These are phyloP conservation scores for Stenodema calcarata DNA, from an alignment of 2,888 invertebrate species.

Conservation along the genomic window DNA sequence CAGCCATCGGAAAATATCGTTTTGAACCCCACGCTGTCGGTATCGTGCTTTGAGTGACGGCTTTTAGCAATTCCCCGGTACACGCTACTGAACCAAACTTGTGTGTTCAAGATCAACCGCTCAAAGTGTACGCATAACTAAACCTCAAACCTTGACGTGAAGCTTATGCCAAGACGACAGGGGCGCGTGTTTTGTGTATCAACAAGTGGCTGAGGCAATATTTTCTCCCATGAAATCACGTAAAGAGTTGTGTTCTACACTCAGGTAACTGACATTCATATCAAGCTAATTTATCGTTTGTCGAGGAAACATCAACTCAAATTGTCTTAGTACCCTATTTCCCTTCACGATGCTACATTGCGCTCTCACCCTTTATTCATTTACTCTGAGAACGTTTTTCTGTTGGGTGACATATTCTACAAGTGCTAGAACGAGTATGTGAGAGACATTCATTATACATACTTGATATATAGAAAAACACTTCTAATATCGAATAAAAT, in stretches of 20 bases:
- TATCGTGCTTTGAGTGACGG: not conserved
- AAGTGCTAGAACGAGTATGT: no score
- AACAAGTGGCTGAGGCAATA: conserved; percentile 29
- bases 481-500: no score
- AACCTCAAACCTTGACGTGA: not conserved
- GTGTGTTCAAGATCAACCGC: not conserved
- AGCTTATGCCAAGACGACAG: not conserved
- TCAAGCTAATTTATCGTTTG: conserved; percentile 24
- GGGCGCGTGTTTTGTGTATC: conserved; percentile 5
- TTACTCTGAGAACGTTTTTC: no score
- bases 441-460: no score
- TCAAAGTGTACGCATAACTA: not conserved
- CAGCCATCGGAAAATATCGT: not conserved
- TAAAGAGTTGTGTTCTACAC: not conserved
- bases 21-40: not conserved
- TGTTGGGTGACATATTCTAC: no score
- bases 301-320: not conserved
- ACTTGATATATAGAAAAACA: no score
- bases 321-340: not conserved
- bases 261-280: conserved; percentile 17
- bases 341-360: not conserved
- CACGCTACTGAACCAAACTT: not conserved
- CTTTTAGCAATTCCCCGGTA: not conserved
- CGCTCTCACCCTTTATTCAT: no score
- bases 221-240: conserved; percentile 22